phyloP scores from a whole-genome alignment of 2,113 vertebrate species.

The Irena cyanogastra region DNA sequence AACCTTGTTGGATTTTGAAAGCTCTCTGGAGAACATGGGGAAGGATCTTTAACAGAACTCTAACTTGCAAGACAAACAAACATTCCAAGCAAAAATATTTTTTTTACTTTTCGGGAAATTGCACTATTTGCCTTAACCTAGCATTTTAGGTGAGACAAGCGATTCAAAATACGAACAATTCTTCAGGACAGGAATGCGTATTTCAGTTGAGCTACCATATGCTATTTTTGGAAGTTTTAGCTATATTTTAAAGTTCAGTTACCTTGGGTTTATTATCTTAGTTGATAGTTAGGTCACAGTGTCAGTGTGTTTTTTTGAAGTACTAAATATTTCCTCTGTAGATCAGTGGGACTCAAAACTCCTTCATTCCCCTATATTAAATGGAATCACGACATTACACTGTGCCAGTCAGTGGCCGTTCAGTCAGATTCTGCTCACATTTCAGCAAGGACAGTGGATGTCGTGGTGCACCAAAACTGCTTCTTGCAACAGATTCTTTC shows the following conservation, averaged over 20 bases:
- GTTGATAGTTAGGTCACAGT: background rate
- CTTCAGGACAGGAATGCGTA: background rate
- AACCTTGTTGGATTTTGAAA: conserved; percentile 10
- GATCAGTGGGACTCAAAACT: background rate
- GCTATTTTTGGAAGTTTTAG: background rate
- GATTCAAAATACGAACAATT: background rate
- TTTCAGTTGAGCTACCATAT: background rate
- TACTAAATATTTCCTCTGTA: background rate
- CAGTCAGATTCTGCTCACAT: background rate
- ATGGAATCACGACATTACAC: background rate
- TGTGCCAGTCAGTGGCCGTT: background rate
- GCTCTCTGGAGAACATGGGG: background rate
- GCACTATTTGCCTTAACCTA: background rate
- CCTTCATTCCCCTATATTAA: background rate
- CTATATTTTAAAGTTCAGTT: background rate
- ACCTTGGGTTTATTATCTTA: background rate
- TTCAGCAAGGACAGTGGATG: background rate
- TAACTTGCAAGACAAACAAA: background rate
- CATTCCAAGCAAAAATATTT: background rate
- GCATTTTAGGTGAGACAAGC: background rate
- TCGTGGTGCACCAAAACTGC: background rate
- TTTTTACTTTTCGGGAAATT: background rate
- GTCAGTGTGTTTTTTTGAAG: background rate
- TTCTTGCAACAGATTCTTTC: background rate
- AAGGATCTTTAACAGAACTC: background rate